These are phyloP conservation scores for Chydorus sphaericus DNA, from an alignment of 2,888 invertebrate species.

Conservation along the genomic window DNA sequence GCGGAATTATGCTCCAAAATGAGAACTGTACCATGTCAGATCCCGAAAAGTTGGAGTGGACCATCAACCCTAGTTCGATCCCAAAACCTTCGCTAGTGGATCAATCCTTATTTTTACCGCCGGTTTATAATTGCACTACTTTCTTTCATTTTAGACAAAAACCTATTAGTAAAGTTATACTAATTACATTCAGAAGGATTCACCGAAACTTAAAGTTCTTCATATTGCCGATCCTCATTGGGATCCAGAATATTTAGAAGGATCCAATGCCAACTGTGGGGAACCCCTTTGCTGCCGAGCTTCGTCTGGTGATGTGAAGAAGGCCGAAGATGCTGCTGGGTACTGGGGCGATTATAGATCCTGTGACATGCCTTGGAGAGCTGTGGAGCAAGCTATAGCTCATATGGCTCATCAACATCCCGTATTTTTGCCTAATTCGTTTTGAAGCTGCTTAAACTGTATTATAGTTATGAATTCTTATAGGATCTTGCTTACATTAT, in stretches of 20 bases:
- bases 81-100: constrained; percentile 9
- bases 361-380: constrained; percentile 60
- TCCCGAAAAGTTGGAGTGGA: constrained; percentile 10
- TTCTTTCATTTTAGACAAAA: too few species aligned
- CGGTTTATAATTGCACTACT: background rate
- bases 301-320: constrained; percentile 35
- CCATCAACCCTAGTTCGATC: background rate
- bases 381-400: constrained; percentile 48
- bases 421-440: too few species aligned
- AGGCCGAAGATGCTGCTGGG: constrained; percentile 41
- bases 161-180: too few species aligned
- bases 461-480: background rate
- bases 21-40: constrained; percentile 3
- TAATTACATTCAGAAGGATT: too few species aligned
- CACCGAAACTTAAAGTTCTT: constrained; percentile 32
- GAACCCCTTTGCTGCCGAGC: constrained; percentile 63
- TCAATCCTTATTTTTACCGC: background rate
- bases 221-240: constrained; percentile 65
- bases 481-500: constrained; percentile 50
- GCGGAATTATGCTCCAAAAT: constrained; percentile 5
- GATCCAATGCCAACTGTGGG: constrained; percentile 50
- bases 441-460: too few species aligned
- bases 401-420: constrained; percentile 40
- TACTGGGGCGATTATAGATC: constrained; percentile 65
- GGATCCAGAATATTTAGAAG: constrained; percentile 53